Evolutionary conservation across 2,888 invertebrate genomes (phyloP).

Genomic region (Microctonus brassicae): DNA sequence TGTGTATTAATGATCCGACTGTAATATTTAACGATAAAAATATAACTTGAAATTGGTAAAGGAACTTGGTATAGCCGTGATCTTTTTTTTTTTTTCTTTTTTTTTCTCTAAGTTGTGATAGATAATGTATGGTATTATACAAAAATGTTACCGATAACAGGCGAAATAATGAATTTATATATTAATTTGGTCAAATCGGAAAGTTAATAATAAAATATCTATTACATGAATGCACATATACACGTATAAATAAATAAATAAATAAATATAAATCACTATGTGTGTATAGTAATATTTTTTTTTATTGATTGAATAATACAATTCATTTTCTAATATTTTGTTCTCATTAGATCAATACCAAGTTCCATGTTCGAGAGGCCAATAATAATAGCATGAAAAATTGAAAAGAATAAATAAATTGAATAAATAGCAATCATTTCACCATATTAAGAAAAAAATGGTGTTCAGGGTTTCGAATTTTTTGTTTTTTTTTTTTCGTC

Average conservation of each 20-base stretch:
- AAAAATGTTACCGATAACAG: background rate
- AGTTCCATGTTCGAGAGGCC: conserved; percentile 51
- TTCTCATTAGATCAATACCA: conserved; percentile 34
- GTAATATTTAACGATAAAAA: conserved; percentile 39
- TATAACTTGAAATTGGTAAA: conserved; percentile 40
- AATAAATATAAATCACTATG: background rate
- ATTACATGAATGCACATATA: background rate
- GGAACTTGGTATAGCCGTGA: conserved; percentile 53
- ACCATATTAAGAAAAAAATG: background rate
- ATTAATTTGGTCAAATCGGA: background rate
- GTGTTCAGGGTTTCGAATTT: conserved; percentile 13
- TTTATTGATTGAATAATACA: background rate
- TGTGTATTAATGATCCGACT: conserved; percentile 27
- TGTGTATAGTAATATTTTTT: background rate
- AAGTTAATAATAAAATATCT: background rate
- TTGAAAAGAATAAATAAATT: conserved; percentile 1
- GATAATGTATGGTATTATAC: conserved; percentile 31
- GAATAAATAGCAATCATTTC: conserved; percentile 24
- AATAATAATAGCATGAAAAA: conserved; percentile 26
- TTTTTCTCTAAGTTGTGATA: conserved; percentile 17
- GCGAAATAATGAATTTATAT: background rate
- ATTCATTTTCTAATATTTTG: conserved; percentile 11
- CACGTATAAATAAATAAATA: background rate
- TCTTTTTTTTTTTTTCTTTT: conserved; percentile 26
- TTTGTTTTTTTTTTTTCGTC: no score